phyloP scores from a whole-genome alignment of 2,797 vertebrate species.

The Sphenodon punctatus region DNA sequence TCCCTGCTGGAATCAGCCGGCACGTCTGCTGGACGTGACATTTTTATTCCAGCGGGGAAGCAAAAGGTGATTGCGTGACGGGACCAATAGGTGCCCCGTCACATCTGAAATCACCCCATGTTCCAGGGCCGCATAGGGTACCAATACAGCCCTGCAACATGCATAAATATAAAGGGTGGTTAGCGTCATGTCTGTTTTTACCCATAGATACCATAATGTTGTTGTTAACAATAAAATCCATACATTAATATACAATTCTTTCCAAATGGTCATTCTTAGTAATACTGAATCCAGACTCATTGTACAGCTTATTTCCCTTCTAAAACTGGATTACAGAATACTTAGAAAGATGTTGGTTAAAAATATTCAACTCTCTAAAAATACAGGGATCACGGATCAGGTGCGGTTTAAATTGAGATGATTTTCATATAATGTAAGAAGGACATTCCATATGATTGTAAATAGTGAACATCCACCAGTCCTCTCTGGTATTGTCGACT shows the following conservation, averaged over 20 bases:
- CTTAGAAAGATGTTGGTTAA: not conserved
- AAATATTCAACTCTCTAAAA: not conserved
- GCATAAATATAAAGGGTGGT: too few species aligned
- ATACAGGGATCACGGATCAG: not conserved
- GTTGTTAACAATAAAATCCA: not conserved
- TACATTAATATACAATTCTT: not conserved
- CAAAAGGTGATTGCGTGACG: too few species aligned
- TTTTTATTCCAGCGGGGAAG: too few species aligned
- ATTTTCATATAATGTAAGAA: not conserved
- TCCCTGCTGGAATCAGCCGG: too few species aligned
- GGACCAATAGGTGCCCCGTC: too few species aligned
- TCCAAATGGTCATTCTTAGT: constrained; percentile 7
- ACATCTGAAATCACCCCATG: too few species aligned
- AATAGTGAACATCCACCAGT: not conserved
- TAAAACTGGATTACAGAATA: constrained; percentile 24
- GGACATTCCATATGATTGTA: constrained; percentile 8
- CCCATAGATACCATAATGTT: too few species aligned
- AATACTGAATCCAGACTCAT: not conserved
- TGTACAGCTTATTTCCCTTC: constrained; percentile 4
- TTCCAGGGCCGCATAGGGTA: too few species aligned
- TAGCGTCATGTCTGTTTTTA: too few species aligned
- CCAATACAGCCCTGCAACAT: too few species aligned
- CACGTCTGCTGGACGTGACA: too few species aligned
- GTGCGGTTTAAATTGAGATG: not conserved
- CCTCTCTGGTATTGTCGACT: not conserved